Evolutionary conservation across 2,888 invertebrate species (phyloP), one percentile per base, ranked within the genome.

Genomic region (Branchipolynoe longqiensis): DNA sequence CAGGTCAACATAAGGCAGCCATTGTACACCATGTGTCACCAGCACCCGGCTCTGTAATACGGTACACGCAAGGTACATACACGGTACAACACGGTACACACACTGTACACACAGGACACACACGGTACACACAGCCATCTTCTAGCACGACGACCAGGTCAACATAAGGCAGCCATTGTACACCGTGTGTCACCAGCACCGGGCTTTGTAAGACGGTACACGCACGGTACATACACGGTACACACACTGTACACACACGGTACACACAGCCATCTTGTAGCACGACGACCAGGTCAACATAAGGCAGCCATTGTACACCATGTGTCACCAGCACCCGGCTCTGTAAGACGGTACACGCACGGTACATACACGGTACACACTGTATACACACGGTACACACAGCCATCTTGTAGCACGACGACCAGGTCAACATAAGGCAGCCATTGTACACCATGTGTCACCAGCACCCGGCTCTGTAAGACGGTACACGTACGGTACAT

Each of bases 281-380:
- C 1, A 99, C 99, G 88, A 98, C 94, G 89, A 99, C 98, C 91
- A 96, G 95, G 94, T 99, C 97, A 0, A 97, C 97, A 91, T 97
- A 96, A 0, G 98, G 97, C 89, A 99, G 95, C 94, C 97, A 98
- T 14, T 98, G 97, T 84, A 99, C 96, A 89, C 97, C 97, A 94
- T 99, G 99, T 0, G 99, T 99, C 36, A 99, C 99, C 91, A 99
- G 95, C 73, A 99, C 94, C 87, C 99, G 95, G 0, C 99, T 98
- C 95, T 95, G 87, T 14, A 89, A 12, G 62, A 56, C 3, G 56
- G 25, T 22, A 12, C 25, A 38, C 3, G 83, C 0, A 38, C 22
- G 56, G 18, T 1, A 8, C 22, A 8, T 56, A 56, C 1, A 3
- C 8, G 8, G 48, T 48, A 48, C 48, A 48, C 18, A 48, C n/a